Evolutionary conservation across 2,888 invertebrate genomes (phyloP), one percentile per base, ranked within the genome.

Genomic region (Stegana nigrithorax): DNA sequence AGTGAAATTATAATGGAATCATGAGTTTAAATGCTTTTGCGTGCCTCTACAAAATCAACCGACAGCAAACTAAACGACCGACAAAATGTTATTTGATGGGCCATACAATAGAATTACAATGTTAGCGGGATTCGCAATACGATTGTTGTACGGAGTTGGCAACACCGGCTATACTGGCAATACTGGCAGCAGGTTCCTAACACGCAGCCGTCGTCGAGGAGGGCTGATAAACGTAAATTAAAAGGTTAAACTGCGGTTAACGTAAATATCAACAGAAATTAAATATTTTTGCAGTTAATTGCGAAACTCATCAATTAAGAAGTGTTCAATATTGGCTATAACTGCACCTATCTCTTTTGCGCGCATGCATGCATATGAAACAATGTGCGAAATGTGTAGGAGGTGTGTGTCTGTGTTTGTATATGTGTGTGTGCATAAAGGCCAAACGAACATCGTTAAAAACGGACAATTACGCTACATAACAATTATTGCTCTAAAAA

Each of bases 291-390:
- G 75, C 81, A 81, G 72, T 81, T 81, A 80, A 81, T 81, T 80
- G 77, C 80, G 73, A 78, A 81, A 78, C 77, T 75, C 80, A 80
- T 80, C 80, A 81, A 81, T 81, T 81, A 80, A 63, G 56, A 25
- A 39, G 25, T 26, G 59, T 63, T 66, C 65, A 60, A 39, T 56
- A 39, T 56, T n/a, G 39, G 26, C 25, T 56, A 6, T 23, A 56
- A 39, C 12, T 47, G 25, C n/a, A n/a, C 23, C 19, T 47, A 47
- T 21, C 12, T 12, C 17, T 5, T 10, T 14, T 5, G 17, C 3
- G 10, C 39, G n/a, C 6, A 17, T 39, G 6, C 14, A 39, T n/a
- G 17, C 14, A n/a, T 39, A 39, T 10, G 17, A 39, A 36, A 36
- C 10, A 36, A 36, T 3, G 10, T 10, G 14, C 19, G 19, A 60